Percentiles rank a stretch among this genome's conserved stretches.
Conservation (phyloP, 1,140 invertebrate species). For the Caerostris extrusa region DNA sequence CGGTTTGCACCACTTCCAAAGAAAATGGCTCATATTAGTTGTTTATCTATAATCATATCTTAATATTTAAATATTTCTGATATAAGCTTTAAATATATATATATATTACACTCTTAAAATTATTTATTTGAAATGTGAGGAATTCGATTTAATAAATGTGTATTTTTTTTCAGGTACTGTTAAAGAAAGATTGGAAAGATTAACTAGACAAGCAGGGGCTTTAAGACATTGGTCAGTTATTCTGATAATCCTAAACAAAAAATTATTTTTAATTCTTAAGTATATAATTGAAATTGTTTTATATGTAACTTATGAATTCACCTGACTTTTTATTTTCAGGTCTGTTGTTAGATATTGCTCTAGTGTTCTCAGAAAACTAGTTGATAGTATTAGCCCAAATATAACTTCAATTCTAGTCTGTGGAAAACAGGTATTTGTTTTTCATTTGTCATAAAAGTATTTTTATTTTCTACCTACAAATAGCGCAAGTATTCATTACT, state of each 20-base stretch:
- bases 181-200: slow-evolving; percentile 79
- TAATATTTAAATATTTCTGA: too few species aligned
- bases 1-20: too few species aligned
- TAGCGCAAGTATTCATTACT: not conserved
- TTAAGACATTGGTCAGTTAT: slow-evolving; percentile 89
- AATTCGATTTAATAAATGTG: too few species aligned
- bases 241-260: not conserved
- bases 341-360: slow-evolving; percentile 96
- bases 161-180: slow-evolving; percentile 74
- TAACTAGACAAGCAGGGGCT: slow-evolving; percentile 86
- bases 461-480: not conserved
- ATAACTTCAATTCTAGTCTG: slow-evolving; percentile 98
- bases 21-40: too few species aligned
- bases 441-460: not conserved
- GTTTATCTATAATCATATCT: too few species aligned
- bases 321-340: slow-evolving; percentile 40
- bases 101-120: too few species aligned
- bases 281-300: not conserved
- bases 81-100: too few species aligned
- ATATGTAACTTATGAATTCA: not conserved
- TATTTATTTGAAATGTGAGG: too few species aligned
- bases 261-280: not conserved
- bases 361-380: slow-evolving; percentile 94
- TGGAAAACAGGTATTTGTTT: slow-evolving; percentile 93
- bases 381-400: slow-evolving; percentile 98